phyloP scores from a whole-genome alignment of 2,888 invertebrate species.

The Ommatoiulus sabulosus region DNA sequence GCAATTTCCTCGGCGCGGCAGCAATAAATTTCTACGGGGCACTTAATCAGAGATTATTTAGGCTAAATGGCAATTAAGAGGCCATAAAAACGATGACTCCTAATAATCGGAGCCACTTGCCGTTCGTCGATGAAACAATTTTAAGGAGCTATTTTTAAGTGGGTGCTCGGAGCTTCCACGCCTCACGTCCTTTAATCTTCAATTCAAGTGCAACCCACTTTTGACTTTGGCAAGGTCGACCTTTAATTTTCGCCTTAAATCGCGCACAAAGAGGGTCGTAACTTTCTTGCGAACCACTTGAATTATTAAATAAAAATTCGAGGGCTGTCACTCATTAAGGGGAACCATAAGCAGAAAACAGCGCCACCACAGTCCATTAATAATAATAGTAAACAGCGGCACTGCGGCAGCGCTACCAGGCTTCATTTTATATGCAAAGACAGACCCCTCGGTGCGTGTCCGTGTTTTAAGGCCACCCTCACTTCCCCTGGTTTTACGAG shows the following conservation, averaged over 20 bases:
- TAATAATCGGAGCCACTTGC: slow-evolving; percentile 37
- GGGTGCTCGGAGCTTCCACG: not conserved
- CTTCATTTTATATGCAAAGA: slow-evolving; percentile 28
- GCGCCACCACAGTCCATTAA: not conserved
- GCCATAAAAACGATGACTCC: slow-evolving; percentile 30
- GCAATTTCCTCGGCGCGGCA: not conserved
- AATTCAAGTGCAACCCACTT: slow-evolving; percentile 41
- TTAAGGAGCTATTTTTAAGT: slow-evolving; percentile 13
- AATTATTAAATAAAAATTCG: not conserved
- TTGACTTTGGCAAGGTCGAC: slow-evolving; percentile 30
- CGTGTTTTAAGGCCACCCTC: not conserved
- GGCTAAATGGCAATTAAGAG: slow-evolving; percentile 39
- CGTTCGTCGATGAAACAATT: slow-evolving; percentile 18
- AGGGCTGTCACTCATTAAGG: slow-evolving; percentile 7
- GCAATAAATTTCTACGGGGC: slow-evolving; percentile 31
- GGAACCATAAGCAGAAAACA: not conserved
- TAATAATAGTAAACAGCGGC: not conserved
- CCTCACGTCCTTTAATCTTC: not conserved
- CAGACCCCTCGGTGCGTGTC: not conserved
- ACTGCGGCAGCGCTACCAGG: not conserved
- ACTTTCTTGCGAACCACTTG: slow-evolving; percentile 9
- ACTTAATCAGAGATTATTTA: slow-evolving; percentile 43
- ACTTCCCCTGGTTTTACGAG: slow-evolving; percentile 14
- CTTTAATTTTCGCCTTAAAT: not conserved
- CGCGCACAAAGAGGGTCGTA: not conserved